A percentile compares a stretch with the other conserved stretches of the same genome.
phyloP scores from a whole-genome alignment of 1,140 invertebrate genomes.

The Drosophila parabipectinata region DNA sequence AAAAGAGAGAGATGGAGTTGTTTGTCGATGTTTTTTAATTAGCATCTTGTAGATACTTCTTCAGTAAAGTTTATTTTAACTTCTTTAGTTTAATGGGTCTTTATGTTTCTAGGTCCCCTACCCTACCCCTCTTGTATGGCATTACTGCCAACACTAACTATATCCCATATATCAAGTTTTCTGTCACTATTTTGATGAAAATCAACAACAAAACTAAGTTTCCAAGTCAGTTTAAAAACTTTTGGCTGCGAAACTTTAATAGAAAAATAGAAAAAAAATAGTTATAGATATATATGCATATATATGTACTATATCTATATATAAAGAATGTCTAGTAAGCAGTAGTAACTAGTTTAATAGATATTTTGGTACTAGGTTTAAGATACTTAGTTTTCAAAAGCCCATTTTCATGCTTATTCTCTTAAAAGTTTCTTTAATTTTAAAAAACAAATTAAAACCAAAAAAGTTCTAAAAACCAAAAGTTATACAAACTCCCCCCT shows the following conservation, averaged over 20 bases:
- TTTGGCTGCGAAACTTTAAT: conserved; percentile 8
- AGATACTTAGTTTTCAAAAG: no score
- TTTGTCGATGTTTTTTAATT: conserved; percentile 42
- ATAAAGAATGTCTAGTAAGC: no score
- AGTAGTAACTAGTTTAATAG: no score
- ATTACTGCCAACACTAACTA: no score
- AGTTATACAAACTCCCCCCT: background rate
- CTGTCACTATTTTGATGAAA: no score
- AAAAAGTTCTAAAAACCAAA: background rate
- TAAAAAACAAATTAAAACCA: no score
- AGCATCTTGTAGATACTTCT: conserved; percentile 16
- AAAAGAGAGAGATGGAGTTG: conserved; percentile 8
- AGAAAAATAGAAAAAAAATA: background rate
- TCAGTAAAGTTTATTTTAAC: background rate
- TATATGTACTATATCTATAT: background rate
- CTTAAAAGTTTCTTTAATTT: no score
- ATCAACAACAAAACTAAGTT: conserved; percentile 33
- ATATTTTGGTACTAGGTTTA: no score
- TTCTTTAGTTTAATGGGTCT: background rate
- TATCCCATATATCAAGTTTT: no score
- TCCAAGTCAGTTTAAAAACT: conserved; percentile 26
- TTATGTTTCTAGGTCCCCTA: background rate
- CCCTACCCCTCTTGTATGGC: no score
- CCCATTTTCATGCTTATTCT: no score
- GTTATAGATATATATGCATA: background rate